Conservation (phyloP, 2,113 vertebrate genomes). For the Stercorarius parasiticus region DNA sequence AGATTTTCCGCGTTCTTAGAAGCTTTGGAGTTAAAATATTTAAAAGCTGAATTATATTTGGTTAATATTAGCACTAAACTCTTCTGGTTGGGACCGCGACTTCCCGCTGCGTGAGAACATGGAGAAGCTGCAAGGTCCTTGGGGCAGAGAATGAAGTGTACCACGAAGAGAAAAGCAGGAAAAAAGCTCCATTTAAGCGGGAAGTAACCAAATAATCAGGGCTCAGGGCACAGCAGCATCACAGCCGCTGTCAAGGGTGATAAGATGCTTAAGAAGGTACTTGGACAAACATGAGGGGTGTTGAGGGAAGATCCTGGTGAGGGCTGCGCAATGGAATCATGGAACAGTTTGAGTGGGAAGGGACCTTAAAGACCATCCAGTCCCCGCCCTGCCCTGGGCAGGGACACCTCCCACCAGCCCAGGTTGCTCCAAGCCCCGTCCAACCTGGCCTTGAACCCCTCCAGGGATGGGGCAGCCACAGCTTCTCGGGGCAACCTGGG, state of each 20-base stretch:
- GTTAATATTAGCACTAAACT: not conserved
- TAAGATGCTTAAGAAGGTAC: not conserved
- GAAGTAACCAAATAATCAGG: not conserved
- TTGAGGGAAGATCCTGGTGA: not conserved
- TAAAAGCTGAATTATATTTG: too few relatives aligned
- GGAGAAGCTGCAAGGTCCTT: accelerated
- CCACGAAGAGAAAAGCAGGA: not conserved
- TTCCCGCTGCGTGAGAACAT: accelerated
- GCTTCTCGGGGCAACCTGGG: too few relatives aligned
- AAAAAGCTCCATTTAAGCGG: accelerated
- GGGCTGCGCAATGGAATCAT: not conserved
- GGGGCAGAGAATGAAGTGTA: not conserved
- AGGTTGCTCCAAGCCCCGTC: not conserved
- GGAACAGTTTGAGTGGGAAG: not conserved
- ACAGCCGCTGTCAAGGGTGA: accelerated
- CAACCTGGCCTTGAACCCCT: not conserved
- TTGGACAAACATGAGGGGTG: not conserved
- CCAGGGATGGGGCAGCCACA: not conserved
- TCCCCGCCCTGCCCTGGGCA: not conserved
- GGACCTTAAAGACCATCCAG: not conserved
- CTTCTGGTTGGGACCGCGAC: not conserved
- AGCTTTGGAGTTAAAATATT: not conserved
- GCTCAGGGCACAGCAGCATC: not conserved
- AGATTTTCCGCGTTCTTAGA: accelerated
- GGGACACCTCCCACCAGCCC: not conserved